Conservation (phyloP, 2,797 vertebrate species). For the Enteromius thamalakanensis region DNA sequence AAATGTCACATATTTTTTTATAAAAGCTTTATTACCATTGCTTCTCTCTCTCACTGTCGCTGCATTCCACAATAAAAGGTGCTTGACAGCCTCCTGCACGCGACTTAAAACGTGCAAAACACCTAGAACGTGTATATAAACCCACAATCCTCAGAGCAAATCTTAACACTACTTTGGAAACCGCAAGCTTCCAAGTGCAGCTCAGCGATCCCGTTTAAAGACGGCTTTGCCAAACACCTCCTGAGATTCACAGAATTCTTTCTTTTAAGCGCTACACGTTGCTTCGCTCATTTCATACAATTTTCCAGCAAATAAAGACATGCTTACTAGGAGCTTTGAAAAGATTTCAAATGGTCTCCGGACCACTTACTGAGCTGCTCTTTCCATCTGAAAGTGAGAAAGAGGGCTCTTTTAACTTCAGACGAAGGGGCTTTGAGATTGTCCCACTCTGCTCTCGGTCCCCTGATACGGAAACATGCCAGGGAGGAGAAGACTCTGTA, state of each 20-base stretch:
- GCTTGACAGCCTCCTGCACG: not conserved
- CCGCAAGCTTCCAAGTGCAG: slow-evolving; percentile 4
- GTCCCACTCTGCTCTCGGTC: slow-evolving; percentile 26
- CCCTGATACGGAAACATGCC: slow-evolving; percentile 27
- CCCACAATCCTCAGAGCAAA: slow-evolving; percentile 24
- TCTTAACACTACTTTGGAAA: slow-evolving; percentile 22
- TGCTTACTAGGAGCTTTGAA: slow-evolving; percentile 63
- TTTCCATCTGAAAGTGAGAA: slow-evolving; percentile 45
- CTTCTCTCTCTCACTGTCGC: not conserved
- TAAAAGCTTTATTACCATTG: slow-evolving; percentile 12
- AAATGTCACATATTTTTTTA: slow-evolving; percentile 17
- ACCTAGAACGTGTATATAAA: slow-evolving; percentile 23
- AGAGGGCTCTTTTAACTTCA: slow-evolving; percentile 51
- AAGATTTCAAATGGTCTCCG: slow-evolving; percentile 58
- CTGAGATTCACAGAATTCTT: slow-evolving; percentile 42
- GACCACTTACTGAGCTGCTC: slow-evolving; percentile 44
- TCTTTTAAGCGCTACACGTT: slow-evolving; percentile 56
- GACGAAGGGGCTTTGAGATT: slow-evolving; percentile 32
- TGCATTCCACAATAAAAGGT: not conserved
- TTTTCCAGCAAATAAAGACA: slow-evolving; percentile 62
- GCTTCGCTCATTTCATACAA: slow-evolving; percentile 63
- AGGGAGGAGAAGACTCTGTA: slow-evolving; percentile 22
- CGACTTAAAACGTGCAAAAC: not conserved
- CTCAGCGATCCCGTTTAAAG: slow-evolving; percentile 13
- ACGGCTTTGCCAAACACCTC: slow-evolving; percentile 51